Evolutionary conservation across 2,113 vertebrate species (phyloP).

Genomic region (Excalfactoria chinensis): DNA sequence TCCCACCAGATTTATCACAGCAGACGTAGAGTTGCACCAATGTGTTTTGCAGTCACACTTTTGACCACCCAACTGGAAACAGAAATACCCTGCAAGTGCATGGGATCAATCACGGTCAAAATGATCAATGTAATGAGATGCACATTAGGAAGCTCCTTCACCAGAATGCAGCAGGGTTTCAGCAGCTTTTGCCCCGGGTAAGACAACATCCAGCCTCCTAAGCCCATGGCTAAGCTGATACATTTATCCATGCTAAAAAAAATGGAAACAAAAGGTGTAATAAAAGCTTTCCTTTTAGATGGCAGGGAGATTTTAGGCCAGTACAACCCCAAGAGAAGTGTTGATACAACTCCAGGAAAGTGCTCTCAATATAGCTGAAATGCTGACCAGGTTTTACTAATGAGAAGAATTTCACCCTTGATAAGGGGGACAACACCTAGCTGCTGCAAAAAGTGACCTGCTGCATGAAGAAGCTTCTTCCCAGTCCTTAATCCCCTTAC

Average conservation of each 20-base stretch:
- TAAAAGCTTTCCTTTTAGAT: neutral
- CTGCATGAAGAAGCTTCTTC: neutral
- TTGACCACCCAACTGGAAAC: neutral
- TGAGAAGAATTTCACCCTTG: neutral
- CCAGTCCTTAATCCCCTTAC: neutral
- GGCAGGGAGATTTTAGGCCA: neutral
- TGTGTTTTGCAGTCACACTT: neutral
- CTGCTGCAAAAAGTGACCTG: neutral
- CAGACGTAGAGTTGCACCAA: neutral
- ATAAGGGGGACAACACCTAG: neutral
- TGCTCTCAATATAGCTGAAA: neutral
- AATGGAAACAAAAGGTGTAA: neutral
- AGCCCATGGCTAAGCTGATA: neutral
- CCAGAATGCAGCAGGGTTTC: neutral
- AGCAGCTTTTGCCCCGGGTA: neutral
- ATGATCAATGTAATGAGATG: neutral
- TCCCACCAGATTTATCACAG: neutral
- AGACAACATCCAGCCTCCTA: neutral
- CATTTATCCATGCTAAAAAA: neutral
- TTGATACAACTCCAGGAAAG: neutral
- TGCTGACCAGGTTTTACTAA: neutral
- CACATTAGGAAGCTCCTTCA: neutral
- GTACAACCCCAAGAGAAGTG: neutral
- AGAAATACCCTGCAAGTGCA: neutral
- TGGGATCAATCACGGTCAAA: neutral